Percentiles rank a stretch among this genome's conserved stretches.
phyloP scores from a whole-genome alignment of 2,888 invertebrate genomes.

The Metacarcinus magister region DNA sequence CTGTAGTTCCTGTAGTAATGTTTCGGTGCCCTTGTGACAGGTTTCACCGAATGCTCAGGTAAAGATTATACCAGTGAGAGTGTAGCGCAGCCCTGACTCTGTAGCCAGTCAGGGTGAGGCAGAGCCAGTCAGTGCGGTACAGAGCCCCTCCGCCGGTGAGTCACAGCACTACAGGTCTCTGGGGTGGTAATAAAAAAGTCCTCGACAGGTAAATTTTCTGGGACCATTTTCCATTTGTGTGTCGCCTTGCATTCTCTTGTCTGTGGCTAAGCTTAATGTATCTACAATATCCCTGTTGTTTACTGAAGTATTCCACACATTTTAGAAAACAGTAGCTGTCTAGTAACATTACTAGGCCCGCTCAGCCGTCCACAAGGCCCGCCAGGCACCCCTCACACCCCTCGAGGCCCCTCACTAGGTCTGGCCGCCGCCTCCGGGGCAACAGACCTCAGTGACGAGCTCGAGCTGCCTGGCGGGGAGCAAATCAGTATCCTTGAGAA shows the following conservation, averaged over 20 bases:
- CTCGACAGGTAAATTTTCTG: conserved; percentile 71
- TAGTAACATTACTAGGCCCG: conserved; percentile 68
- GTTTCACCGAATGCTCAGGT: conserved; percentile 22
- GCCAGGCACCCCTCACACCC: neutral
- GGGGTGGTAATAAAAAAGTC: conserved; percentile 60
- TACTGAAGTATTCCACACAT: conserved; percentile 80
- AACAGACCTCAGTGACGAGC: neutral
- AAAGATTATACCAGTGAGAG: neutral
- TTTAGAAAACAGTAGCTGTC: conserved; percentile 75
- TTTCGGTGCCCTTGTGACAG: conserved; percentile 18
- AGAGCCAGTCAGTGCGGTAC: conserved; percentile 58
- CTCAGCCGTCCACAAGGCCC: conserved; percentile 68
- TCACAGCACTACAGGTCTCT: conserved; percentile 67
- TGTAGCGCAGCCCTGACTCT: neutral
- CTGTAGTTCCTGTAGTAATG: neutral
- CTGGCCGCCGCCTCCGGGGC: neutral
- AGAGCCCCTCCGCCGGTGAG: conserved; percentile 63
- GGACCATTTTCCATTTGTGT: conserved; percentile 76
- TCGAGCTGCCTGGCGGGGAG: conserved; percentile 43
- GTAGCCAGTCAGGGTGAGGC: neutral
- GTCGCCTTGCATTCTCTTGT: conserved; percentile 78
- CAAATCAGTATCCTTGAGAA: neutral
- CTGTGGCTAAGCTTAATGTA: conserved; percentile 80
- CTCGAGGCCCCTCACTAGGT: neutral
- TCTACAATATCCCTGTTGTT: conserved; percentile 77